Evolutionary conservation across 2,888 invertebrate genomes (phyloP), one percentile per base, ranked within the genome.

Genomic region (Synanthedon andrenaeformis): DNA sequence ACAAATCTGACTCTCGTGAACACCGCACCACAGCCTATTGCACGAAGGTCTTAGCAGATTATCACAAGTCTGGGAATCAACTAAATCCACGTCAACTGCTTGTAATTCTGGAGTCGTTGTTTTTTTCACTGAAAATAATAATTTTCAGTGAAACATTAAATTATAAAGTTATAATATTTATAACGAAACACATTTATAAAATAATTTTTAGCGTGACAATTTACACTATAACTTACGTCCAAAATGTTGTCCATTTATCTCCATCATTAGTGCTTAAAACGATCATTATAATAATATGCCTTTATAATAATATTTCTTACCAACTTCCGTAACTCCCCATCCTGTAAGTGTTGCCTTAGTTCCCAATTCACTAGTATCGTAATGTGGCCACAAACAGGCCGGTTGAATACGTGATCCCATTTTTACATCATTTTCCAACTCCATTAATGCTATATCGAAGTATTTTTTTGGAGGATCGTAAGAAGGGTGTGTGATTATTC

Each of bases 381-480:
- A 59, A 10, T 58, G 58, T 0, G 57, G 58, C 74, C 74, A 80
- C 19, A 83, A 55, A 53, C 83, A 83, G 6, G 79, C 81, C 2
- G 83, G 82, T 52, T 76, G 75, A 4, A 78, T 55, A 28, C 59
- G 60, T 17, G 53, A 58, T 2, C 61, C 66, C 55, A 82, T 77
- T 0, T n/a, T 28, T 1, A 79, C 60, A 0, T 52, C 53, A 0
- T 55, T 51, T 2, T 65, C 62, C 11, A 83, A 42, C 56, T 80
- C 70, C 56, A 83, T 64, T 10, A 82, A 57, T 0, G 81, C 82
- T 54, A 82, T 75, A 51, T 82, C 83, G 52, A 63, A 71, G 54
- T 81, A 80, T 54, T 75, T 73, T 49, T 65, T 71, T 0, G 79
- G 82, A 3, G 79, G 57, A 0, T 54, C 53, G 55, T 70, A 82